Base-by-base conservation (phyloP, 2,113 vertebrate species). In the Tapirus terrestris region DNA sequence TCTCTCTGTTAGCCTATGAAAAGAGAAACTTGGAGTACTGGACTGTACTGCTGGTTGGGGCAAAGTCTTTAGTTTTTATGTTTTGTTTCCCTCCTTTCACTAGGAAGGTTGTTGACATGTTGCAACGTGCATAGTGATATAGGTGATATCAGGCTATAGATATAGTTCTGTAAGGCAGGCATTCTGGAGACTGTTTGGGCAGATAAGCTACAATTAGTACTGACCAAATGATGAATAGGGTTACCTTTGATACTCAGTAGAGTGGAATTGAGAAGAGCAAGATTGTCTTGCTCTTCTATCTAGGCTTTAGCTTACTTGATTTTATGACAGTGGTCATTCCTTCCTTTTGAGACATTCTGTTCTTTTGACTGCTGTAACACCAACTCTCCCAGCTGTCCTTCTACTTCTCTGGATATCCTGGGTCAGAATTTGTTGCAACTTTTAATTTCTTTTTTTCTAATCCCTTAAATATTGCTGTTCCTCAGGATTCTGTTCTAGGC, bases 401-500 rank as follows among this genome's bases (percentile, higher is more conserved):
- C 83, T 56, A 17, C n/a, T 80, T 72, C 51, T 88, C 86, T 89
- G 82, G 65, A 86, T 84, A 68, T 43, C 82, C 61, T 95, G 61
- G 89, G 48, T 94, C 76, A 76, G 29, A 61, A 29, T 70, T 79
- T 93, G 85, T 83, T 84, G 63, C 61, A 93, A 65, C 29, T 51
- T 83, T 91, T 87, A 63, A 33, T 91, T 97, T 96, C 18, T 63
- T 70, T 77, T 39, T 81, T 86, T 68, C 45, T 89, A 91, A 95
- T 89, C 89, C 39, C 29, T 96, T 82, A 89, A 92, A 76, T 92
- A 94, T 87, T 96, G 94, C 83, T 90, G 68, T 89, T 96, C 84
- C 84, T 86, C 56, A 17, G 56, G 36, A 94, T 94, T 92, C 84
- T 87, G 39, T 92, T 94, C 84, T 94, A 97, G 88, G 91, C 31